Percentiles rank a stretch among this genome's conserved stretches.
Conservation (phyloP, 2,888 invertebrate genomes). For the Dryocosmus kuriphilus region DNA sequence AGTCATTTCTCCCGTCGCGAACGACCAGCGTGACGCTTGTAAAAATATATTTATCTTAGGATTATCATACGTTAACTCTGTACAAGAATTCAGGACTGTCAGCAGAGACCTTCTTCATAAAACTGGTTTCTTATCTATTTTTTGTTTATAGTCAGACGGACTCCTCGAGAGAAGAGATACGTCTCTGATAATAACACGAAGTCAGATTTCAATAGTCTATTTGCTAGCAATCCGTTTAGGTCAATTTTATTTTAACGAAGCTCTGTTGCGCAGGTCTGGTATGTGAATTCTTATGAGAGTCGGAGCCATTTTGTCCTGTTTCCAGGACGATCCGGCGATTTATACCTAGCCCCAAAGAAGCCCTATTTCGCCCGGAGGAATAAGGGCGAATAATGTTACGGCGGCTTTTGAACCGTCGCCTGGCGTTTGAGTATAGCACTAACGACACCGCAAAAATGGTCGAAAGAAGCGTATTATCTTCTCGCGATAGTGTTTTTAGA, state of each 20-base stretch:
- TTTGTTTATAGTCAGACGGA: background rate
- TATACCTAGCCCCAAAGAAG: conserved; percentile 17
- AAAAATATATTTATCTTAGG: conserved; percentile 68
- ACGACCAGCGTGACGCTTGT: conserved; percentile 67
- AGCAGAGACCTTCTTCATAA: conserved; percentile 57
- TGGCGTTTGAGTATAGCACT: conserved; percentile 13
- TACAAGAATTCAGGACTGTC: conserved; percentile 60
- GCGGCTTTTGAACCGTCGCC: conserved; percentile 26
- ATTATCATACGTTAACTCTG: conserved; percentile 56
- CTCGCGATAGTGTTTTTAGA: background rate
- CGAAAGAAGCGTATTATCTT: background rate
- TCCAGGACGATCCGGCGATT: background rate
- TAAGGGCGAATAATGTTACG: conserved; percentile 10
- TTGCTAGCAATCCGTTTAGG: background rate
- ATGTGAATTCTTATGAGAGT: conserved; percentile 18
- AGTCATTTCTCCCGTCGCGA: conserved; percentile 51
- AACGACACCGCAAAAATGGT: conserved; percentile 17
- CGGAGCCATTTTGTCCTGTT: conserved; percentile 15
- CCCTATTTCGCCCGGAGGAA: background rate
- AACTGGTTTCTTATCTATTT: conserved; percentile 43
- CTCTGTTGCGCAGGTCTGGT: conserved; percentile 5
- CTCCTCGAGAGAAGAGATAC: conserved; percentile 1
- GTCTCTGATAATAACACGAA: background rate
- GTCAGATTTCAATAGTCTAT: background rate
- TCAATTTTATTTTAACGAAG: background rate